phyloP scores from a whole-genome alignment of 2,888 invertebrate species.

The Xestia c-nigrum region DNA sequence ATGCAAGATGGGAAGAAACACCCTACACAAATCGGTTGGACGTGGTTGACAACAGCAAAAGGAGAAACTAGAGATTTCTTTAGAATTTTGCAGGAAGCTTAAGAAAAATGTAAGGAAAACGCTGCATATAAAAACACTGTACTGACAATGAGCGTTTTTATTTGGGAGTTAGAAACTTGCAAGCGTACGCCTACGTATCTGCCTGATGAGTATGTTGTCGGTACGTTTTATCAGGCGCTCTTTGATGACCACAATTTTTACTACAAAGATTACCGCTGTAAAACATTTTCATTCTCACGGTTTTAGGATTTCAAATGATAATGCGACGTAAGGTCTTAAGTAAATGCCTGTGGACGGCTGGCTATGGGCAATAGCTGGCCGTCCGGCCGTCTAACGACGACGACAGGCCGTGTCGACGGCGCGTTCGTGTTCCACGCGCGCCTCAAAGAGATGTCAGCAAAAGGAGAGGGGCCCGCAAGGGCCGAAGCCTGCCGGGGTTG shows the following conservation, averaged over 20 bases:
- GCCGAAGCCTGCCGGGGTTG: too few species aligned
- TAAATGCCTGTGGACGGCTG: too few species aligned
- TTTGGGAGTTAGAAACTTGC: background rate
- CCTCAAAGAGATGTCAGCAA: too few species aligned
- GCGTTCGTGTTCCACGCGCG: too few species aligned
- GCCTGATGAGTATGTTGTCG: background rate
- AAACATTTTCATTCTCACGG: background rate
- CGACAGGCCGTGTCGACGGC: too few species aligned
- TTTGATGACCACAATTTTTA: background rate
- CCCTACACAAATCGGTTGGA: background rate
- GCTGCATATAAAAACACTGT: background rate
- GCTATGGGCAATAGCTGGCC: too few species aligned
- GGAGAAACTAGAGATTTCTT: constrained; percentile 14
- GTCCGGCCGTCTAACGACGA: too few species aligned
- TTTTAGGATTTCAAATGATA: background rate
- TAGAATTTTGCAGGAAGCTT: background rate
- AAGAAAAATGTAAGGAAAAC: background rate
- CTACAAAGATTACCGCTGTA: too few species aligned
- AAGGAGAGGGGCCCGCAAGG: too few species aligned
- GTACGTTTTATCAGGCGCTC: constrained; percentile 36
- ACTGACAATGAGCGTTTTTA: background rate
- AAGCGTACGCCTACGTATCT: background rate
- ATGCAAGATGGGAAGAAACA: background rate
- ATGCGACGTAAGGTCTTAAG: background rate
- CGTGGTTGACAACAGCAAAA: constrained; percentile 5